These are phyloP conservation scores for Engraulis encrasicolus DNA, from an alignment of 2,113 vertebrate species.

Conservation along the genomic window DNA sequence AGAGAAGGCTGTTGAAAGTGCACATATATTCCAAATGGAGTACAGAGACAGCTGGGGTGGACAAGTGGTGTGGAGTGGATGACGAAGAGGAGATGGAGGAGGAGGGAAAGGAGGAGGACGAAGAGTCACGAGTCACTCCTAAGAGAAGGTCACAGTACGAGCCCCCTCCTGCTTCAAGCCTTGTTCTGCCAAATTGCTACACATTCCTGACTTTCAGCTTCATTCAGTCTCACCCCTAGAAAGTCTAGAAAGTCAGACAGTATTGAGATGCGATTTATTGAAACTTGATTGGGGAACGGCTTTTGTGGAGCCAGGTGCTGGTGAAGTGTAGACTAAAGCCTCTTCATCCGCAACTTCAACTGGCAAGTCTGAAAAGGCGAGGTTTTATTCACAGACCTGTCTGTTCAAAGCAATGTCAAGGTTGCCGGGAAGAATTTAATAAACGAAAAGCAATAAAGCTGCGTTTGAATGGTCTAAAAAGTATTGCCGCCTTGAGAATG, in stretches of 20 bases:
- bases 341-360: not conserved
- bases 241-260: not conserved
- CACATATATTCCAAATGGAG: not conserved
- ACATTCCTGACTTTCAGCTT: not conserved
- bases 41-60: not conserved
- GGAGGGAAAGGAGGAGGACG: not conserved
- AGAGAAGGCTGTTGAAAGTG: not conserved
- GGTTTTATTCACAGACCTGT: not conserved
- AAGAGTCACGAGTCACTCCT: not conserved
- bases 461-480: not conserved
- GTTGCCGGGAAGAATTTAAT: not conserved
- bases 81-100: too few species aligned
- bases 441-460: not conserved
- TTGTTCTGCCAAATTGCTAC: constrained; percentile 6
- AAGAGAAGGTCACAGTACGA: not conserved
- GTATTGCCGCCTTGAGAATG: not conserved
- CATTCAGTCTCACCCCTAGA: not conserved
- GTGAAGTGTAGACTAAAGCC: not conserved
- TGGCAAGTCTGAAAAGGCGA: not conserved
- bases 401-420: not conserved
- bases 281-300: not conserved
- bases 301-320: not conserved
- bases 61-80: not conserved
- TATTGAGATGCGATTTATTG: not conserved
- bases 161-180: not conserved